Evolutionary conservation across 2,797 vertebrate species (phyloP), one percentile per base, ranked within the genome.

Genomic region (Coreius guichenoti): DNA sequence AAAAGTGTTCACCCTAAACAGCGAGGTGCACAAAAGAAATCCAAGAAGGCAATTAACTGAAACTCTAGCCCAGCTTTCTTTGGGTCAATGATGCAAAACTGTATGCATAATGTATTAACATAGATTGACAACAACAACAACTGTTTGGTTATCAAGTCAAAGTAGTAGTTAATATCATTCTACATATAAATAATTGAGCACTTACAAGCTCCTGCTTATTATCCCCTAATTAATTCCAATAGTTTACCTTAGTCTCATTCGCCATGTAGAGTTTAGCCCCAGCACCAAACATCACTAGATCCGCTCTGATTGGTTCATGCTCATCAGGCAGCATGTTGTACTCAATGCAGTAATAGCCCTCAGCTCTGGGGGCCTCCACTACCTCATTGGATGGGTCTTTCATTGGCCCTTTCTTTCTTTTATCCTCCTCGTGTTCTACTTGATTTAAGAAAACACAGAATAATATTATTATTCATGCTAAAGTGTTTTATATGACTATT

Each of bases 311-410:
- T 3, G 94, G 93, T 56, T 95, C 85, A 1, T 39, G 70, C 1
- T 95, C 93, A 43, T 93, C 93, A 0, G 97, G 96, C 54, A 97
- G 90, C 73, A 97, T 87, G 70, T 92, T 92, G 86, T 94, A 96
- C 72, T 98, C 96, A 2, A 96, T 85, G 82, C 96, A 96, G 89
- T 95, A 96, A 92, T 90, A 95, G 43, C 86, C 86, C 8, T 93
- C 91, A 11, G 78, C 61, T 92, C 90, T 95, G 12, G 83, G 79
- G 69, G 87, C 54, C 81, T 89, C 87, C 17, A 76, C 0, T 0
- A 82, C 26, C 17, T 43, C 51, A 61, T 39, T 36, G 33, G 87
- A 77, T 9, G 79, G 12, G 33, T 80, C 49, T 81, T 76, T 89
- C 19, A 83, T 87, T 3, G 31, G 2, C 79, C 3, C 82, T 75